Conservation (phyloP, 2,888 invertebrate genomes). For the Syrphus vitripennis region DNA sequence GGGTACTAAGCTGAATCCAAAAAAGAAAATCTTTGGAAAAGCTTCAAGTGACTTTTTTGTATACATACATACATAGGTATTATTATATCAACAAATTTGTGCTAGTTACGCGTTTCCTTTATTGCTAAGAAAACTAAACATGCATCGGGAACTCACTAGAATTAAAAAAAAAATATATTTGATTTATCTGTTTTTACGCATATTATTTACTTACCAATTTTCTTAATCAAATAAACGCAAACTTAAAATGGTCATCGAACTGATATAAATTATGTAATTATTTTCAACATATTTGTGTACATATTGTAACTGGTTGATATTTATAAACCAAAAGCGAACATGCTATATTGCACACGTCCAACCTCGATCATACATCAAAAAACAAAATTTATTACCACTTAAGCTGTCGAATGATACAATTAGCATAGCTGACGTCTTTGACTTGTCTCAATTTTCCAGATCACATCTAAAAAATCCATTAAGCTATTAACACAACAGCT, state of each 20-base stretch:
- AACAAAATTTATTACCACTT: conserved; percentile 33
- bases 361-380: conserved; percentile 7
- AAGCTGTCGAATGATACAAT: conserved; percentile 53
- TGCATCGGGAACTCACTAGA: too few species aligned
- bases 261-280: neutral
- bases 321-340: neutral
- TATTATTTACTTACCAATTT: too few species aligned
- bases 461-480: conserved; percentile 34
- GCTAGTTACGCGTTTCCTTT: too few species aligned
- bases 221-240: neutral
- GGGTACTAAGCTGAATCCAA: too few species aligned
- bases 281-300: neutral
- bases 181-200: too few species aligned
- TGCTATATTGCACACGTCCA: neutral
- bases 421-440: conserved; percentile 52
- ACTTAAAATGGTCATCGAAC: neutral
- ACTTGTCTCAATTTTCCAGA: conserved; percentile 47
- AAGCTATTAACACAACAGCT: conserved; percentile 31
- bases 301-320: neutral
- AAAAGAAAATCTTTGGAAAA: too few species aligned
- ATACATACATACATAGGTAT: too few species aligned
- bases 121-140: too few species aligned
- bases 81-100: too few species aligned
- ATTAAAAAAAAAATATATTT: too few species aligned
- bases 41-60: too few species aligned